These are phyloP conservation scores for Triplophysa tibetana DNA, from an alignment of 2,113 vertebrate genomes.

Conservation along the genomic window DNA sequence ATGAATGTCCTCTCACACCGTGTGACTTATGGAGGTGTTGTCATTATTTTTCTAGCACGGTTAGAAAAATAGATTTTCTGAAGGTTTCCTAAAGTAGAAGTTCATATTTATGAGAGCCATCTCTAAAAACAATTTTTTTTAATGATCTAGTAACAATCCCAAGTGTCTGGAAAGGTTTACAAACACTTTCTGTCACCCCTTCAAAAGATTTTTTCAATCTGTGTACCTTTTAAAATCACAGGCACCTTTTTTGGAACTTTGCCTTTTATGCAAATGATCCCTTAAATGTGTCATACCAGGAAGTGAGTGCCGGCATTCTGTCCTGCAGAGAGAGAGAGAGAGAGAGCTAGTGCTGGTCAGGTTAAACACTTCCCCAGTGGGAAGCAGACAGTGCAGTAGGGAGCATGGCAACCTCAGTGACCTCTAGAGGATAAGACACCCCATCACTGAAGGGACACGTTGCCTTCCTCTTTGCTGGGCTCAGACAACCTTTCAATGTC, in stretches of 20 bases:
- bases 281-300: conserved; percentile 58
- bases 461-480: conserved; percentile 7
- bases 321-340: conserved; percentile 43
- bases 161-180: too few species aligned
- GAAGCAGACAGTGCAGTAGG: neutral
- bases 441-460: conserved; percentile 24
- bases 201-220: neutral
- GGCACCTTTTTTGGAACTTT: conserved; percentile 39
- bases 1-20: too few species aligned
- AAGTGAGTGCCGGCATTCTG: conserved; percentile 50
- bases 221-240: conserved; percentile 34
- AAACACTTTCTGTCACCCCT: too few species aligned
- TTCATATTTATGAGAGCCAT: too few species aligned
- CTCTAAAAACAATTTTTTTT: too few species aligned
- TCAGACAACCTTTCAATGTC: conserved; percentile 59
- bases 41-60: too few species aligned
- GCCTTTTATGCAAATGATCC: conserved; percentile 60
- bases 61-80: too few species aligned
- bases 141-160: too few species aligned
- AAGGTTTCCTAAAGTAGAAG: too few species aligned
- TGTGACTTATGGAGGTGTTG: too few species aligned
- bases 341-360: conserved; percentile 30
- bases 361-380: conserved; percentile 23
- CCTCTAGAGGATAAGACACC: conserved; percentile 11
- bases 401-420: conserved; percentile 21